phyloP scores from a whole-genome alignment of 2,888 invertebrate genomes.

The Girardia tigrina region DNA sequence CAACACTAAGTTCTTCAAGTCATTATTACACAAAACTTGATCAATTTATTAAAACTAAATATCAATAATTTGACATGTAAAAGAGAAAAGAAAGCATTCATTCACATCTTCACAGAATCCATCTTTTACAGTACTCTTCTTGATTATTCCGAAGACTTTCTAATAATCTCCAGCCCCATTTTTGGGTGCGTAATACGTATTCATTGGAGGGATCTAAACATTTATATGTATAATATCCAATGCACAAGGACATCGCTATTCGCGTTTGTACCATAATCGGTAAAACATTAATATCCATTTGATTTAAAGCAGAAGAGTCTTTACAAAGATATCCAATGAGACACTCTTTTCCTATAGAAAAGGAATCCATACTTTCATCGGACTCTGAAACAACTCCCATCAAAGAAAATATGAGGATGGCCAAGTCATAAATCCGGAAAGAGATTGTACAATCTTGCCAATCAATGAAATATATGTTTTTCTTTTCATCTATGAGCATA shows the following conservation, averaged over 20 bases:
- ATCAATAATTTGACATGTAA: too few species aligned
- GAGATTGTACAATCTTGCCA: not conserved
- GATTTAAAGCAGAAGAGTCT: not conserved
- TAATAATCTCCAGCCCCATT: not conserved
- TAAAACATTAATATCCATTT: not conserved
- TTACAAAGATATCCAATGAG: not conserved
- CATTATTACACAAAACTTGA: too few species aligned
- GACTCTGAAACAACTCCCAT: not conserved
- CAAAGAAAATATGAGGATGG: conserved; percentile 4
- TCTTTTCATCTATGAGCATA: not conserved
- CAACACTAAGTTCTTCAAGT: too few species aligned
- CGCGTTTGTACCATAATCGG: not conserved
- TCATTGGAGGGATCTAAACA: not conserved
- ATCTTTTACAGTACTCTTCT: not conserved
- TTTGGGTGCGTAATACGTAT: not conserved
- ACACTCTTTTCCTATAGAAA: not conserved
- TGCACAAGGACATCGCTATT: not conserved
- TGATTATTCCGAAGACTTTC: not conserved
- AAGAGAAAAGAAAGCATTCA: too few species aligned
- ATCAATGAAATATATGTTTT: not conserved
- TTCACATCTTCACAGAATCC: not conserved
- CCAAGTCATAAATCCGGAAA: not conserved
- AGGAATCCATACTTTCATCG: not conserved
- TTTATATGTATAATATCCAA: not conserved
- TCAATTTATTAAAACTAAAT: too few species aligned